Base-by-base conservation (phyloP, 2,797 vertebrate genomes). In the Gymnoscopelus braueri region DNA sequence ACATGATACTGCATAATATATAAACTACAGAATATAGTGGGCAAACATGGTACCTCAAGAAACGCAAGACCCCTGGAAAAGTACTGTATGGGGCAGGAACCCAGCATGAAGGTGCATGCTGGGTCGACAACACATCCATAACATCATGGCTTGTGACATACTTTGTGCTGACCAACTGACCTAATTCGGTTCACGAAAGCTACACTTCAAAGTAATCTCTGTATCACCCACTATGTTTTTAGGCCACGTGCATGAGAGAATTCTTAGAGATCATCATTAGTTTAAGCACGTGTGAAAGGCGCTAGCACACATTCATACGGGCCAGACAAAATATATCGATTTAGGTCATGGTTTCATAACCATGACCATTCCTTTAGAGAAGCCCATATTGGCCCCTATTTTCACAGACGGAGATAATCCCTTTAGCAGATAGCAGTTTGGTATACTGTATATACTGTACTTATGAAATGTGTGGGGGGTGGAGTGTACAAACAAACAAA, bases 271-370 rank as follows among this genome's bases (percentile, higher is more conserved):
- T 69, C 67, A 69, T 70, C 50, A 8, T 61, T 64, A 15, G 5
- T 15, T 66, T 57, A 48, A 77, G 68, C 32, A 48, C 47, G 51
- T 63, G 60, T 70, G 62, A 81, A 74, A 66, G 59, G 59, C 19
- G 13, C 50, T 44, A 5, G 11, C 51, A 11, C 5, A 53, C 6
- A 65, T 69, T 59, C 64, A 39, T 69, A 26, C 4, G 47, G 61
- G 67, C 71, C 73, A 73, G 52, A 75, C 59, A 84, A 61, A 83
- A 80, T 5, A 47, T 66, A 61, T 71, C 60, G 65, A 88, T 86
- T 81, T 79, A 65, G 79, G 79, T 79, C 80, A 73, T 49, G 60
- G 63, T 87, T 84, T 79, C 60, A 68, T 88, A 83, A 86, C 66
- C 39, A 44, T 44, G 39, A 44, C 39, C 39, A 44, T 44, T 29